phyloP scores from a whole-genome alignment of 1,140 invertebrate genomes.

The Drosophila eugracilis region DNA sequence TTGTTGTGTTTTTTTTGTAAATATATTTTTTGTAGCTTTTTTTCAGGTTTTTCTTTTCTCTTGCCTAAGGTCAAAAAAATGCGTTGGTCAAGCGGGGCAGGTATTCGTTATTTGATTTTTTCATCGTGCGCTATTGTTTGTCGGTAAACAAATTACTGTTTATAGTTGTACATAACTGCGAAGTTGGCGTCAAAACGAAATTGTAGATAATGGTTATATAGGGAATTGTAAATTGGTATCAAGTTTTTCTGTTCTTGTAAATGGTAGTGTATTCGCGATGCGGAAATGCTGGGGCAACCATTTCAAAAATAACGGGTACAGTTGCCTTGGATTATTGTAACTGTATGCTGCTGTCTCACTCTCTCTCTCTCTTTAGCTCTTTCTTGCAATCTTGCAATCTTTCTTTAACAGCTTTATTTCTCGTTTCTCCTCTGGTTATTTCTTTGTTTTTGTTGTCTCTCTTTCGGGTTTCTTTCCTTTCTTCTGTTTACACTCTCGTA shows the following conservation, averaged over 20 bases:
- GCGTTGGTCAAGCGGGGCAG: conserved; percentile 44
- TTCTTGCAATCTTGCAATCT: no score
- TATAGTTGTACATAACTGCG: conserved; percentile 7
- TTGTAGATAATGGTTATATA: conserved; percentile 34
- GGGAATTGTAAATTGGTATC: conserved; percentile 73
- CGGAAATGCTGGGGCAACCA: conserved; percentile 55
- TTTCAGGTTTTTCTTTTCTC: conserved; percentile 12
- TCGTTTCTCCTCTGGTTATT: conserved; percentile 11
- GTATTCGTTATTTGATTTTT: conserved; percentile 40
- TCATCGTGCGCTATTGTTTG: conserved; percentile 30
- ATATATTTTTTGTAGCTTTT: conserved; percentile 23
- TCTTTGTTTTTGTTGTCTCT: conserved; percentile 25
- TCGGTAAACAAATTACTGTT: conserved; percentile 44
- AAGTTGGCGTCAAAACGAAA: conserved; percentile 30
- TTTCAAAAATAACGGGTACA: conserved; percentile 44
- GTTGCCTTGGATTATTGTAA: conserved; percentile 61
- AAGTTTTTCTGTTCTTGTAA: conserved; percentile 62
- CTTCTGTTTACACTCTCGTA: conserved; percentile 25
- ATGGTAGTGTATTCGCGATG: conserved; percentile 73
- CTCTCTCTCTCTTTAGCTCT: conserved; percentile 23
- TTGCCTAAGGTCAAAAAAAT: conserved; percentile 49
- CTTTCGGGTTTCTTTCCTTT: conserved; percentile 38
- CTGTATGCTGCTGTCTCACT: conserved; percentile 46
- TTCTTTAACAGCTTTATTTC: conserved; percentile 38
- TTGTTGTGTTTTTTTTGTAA: conserved; percentile 43